These are phyloP conservation scores for Anolis apletophallus DNA, from an alignment of 2,797 vertebrate genomes.

Conservation along the genomic window DNA sequence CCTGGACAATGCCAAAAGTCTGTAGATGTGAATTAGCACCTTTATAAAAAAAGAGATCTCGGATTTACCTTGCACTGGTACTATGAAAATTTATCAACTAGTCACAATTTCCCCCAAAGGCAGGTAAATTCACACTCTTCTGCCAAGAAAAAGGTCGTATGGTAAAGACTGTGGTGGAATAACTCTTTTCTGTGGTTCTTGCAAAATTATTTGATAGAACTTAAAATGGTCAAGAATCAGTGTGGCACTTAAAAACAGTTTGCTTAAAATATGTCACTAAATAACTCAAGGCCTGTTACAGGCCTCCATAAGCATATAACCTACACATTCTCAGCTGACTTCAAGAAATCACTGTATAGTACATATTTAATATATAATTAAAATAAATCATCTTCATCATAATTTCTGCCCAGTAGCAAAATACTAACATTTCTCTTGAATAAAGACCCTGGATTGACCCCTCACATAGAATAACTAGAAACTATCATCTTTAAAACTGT, in stretches of 20 bases:
- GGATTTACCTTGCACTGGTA: constrained; percentile 36
- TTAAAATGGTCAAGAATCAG: constrained; percentile 54
- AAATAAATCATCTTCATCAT: constrained; percentile 77
- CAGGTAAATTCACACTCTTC: constrained; percentile 64
- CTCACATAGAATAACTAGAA: constrained; percentile 67
- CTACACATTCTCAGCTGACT: constrained; percentile 73
- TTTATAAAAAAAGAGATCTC: constrained; percentile 39
- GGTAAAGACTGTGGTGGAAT: constrained; percentile 13
- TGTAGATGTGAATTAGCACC: constrained; percentile 46
- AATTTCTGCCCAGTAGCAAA: constrained; percentile 76
- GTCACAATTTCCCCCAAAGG: constrained; percentile 52
- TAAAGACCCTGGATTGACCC: constrained; percentile 66
- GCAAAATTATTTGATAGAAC: constrained; percentile 57
- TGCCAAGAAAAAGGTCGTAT: constrained; percentile 53
- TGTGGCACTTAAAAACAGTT: constrained; percentile 68
- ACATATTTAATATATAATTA: constrained; percentile 73
- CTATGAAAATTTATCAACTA: constrained; percentile 57
- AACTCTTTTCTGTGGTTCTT: constrained; percentile 46
- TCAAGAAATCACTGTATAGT: constrained; percentile 71
- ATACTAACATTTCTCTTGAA: constrained; percentile 74
- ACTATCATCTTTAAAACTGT: constrained; percentile 62
- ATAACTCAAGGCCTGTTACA: constrained; percentile 64
- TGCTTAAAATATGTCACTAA: constrained; percentile 72
- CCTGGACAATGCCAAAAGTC: constrained; percentile 31
- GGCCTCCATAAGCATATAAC: constrained; percentile 66